A percentile compares a stretch with the other conserved stretches of the same genome.
These are phyloP conservation scores for Nomada flava DNA, from an alignment of 2,888 invertebrate species.

Conservation along the genomic window DNA sequence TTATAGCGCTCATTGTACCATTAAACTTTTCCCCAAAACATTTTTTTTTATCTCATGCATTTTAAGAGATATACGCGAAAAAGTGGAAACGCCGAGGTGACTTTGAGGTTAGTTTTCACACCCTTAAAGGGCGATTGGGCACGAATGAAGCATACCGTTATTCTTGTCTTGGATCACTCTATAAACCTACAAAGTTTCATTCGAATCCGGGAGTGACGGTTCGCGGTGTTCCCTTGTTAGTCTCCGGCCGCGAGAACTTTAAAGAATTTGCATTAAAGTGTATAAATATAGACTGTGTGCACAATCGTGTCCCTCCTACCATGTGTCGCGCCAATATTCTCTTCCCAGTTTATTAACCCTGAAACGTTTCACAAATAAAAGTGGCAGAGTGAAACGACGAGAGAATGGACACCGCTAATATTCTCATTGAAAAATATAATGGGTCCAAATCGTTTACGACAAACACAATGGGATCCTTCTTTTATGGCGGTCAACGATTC, in stretches of 20 bases:
- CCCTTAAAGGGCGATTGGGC: too few relatives aligned
- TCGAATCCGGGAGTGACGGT: too few relatives aligned
- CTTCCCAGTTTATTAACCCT: slow-evolving; percentile 58
- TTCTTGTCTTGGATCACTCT: too few relatives aligned
- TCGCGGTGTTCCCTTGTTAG: too few relatives aligned
- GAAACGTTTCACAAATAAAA: slow-evolving; percentile 20
- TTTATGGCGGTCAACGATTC: neutral
- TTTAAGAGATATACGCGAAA: too few relatives aligned
- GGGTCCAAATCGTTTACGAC: neutral
- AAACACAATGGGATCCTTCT: slow-evolving; percentile 30
- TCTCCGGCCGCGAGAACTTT: slow-evolving; percentile 1
- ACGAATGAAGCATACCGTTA: too few relatives aligned
- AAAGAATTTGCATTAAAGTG: slow-evolving; percentile 8
- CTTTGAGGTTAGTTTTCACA: too few relatives aligned
- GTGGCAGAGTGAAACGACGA: neutral
- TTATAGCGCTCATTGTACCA: too few relatives aligned
- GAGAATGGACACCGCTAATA: slow-evolving; percentile 27
- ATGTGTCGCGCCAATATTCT: neutral
- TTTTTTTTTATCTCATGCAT: too few relatives aligned
- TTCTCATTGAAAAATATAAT: slow-evolving; percentile 23
- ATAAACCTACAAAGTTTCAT: too few relatives aligned
- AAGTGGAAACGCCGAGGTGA: too few relatives aligned
- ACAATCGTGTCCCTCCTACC: neutral
- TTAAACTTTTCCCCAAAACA: too few relatives aligned
- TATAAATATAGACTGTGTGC: slow-evolving; percentile 47